phyloP scores from a whole-genome alignment of 2,797 vertebrate species.

The Carduelis carduelis region DNA sequence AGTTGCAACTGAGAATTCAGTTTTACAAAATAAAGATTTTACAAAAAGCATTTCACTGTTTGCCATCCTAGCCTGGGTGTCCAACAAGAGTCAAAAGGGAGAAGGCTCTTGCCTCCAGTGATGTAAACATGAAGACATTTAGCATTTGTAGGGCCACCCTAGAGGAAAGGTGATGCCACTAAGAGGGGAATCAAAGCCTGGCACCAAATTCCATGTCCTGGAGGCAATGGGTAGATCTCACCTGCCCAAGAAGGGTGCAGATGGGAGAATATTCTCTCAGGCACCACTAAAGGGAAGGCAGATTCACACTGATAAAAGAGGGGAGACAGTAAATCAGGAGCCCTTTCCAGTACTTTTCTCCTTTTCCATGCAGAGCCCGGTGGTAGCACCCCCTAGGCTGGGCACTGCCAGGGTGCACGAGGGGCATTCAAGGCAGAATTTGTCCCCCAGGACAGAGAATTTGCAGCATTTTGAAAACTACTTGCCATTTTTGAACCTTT shows the following conservation, averaged over 20 bases:
- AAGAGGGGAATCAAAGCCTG: background rate
- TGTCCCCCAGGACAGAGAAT: background rate
- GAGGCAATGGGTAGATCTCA: background rate
- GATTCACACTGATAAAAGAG: background rate
- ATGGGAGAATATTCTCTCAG: background rate
- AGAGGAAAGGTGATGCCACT: background rate
- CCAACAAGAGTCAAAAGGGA: background rate
- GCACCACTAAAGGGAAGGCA: background rate
- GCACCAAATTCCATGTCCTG: rapidly evolving
- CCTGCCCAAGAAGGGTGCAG: background rate
- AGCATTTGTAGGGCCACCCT: rapidly evolving
- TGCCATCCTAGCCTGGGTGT: background rate
- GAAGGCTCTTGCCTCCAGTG: background rate
- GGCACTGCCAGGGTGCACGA: rapidly evolving
- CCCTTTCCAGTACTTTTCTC: background rate
- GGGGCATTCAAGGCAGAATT: background rate
- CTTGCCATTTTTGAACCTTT: background rate
- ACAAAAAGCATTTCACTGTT: background rate
- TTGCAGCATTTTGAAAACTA: background rate
- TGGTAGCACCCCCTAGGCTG: rapidly evolving
- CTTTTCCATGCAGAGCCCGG: background rate
- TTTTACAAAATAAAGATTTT: background rate
- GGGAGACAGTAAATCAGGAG: rapidly evolving
- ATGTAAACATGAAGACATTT: background rate
- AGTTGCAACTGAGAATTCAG: background rate